A percentile compares a stretch with the other conserved stretches of the same genome.
Conservation (phyloP, 2,888 invertebrate genomes). For the Pandemis cinnamomeana region DNA sequence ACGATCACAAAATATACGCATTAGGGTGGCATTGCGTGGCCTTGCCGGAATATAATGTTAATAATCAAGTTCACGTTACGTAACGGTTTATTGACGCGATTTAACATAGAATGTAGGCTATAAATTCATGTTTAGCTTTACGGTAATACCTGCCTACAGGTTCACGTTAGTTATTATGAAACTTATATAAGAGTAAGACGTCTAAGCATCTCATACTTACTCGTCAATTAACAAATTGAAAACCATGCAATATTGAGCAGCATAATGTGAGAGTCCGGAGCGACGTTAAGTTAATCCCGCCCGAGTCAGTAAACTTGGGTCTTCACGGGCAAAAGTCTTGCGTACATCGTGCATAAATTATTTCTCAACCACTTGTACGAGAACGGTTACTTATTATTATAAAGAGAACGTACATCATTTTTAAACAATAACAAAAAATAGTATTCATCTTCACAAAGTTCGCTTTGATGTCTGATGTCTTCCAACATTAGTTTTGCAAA, state of each 20-base stretch:
- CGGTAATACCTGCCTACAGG: background rate
- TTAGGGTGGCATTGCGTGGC: constrained; percentile 21
- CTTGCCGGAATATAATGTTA: constrained; percentile 22
- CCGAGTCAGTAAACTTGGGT: constrained; percentile 44
- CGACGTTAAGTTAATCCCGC: constrained; percentile 51
- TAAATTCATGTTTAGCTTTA: constrained; percentile 6
- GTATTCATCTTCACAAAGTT: background rate
- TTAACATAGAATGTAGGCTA: constrained; percentile 7
- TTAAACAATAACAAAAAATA: no score
- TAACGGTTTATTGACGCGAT: constrained; percentile 24
- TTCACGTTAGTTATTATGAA: background rate
- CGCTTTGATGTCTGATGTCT: background rate
- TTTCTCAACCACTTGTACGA: constrained; percentile 32
- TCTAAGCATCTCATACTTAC: constrained; percentile 47
- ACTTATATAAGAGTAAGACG: background rate
- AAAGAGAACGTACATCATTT: background rate
- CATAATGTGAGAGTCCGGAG: constrained; percentile 59
- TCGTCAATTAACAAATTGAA: constrained; percentile 47
- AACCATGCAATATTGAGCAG: constrained; percentile 61
- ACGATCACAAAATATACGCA: constrained; percentile 24
- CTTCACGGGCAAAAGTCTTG: constrained; percentile 33
- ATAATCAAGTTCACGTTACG: constrained; percentile 28
- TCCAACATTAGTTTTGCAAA: background rate
- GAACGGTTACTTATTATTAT: constrained; percentile 20
- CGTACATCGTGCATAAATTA: constrained; percentile 40